These are phyloP conservation scores for Lophura nycthemera DNA, from an alignment of 2,113 vertebrate genomes.

Conservation along the genomic window DNA sequence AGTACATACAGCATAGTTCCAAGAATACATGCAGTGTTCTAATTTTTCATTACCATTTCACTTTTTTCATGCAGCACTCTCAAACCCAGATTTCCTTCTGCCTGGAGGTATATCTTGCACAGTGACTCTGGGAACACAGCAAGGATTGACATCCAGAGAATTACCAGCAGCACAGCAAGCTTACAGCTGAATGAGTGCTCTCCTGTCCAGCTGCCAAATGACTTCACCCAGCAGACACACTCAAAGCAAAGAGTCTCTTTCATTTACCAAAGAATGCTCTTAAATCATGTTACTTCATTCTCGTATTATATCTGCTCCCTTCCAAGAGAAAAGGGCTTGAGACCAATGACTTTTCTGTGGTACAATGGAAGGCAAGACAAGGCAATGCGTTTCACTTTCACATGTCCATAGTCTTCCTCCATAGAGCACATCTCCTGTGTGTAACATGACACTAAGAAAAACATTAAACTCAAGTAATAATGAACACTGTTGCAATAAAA, in stretches of 20 bases:
- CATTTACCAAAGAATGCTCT: background rate
- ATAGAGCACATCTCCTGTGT: background rate
- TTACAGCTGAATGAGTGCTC: background rate
- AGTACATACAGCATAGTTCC: background rate
- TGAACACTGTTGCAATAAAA: background rate
- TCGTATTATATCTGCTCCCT: background rate
- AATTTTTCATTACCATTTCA: background rate
- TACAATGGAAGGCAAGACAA: background rate
- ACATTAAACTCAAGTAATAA: background rate
- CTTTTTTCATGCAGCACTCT: background rate
- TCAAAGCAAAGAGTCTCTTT: background rate
- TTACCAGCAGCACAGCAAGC: background rate
- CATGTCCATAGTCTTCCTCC: fast-evolving
- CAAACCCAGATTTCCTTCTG: background rate
- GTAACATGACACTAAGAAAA: background rate
- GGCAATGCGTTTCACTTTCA: background rate
- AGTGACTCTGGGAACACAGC: background rate
- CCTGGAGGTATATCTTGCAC: background rate
- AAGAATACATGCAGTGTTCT: background rate
- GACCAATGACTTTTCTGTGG: background rate
- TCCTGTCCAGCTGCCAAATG: background rate
- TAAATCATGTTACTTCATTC: background rate
- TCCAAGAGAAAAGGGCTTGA: background rate
- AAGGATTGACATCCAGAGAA: background rate
- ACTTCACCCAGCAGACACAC: background rate